A percentile compares a stretch with the other conserved stretches of the same genome.
These are phyloP conservation scores for Oreochromis mossambicus DNA, from an alignment of 2,797 vertebrate genomes.

Conservation along the genomic window DNA sequence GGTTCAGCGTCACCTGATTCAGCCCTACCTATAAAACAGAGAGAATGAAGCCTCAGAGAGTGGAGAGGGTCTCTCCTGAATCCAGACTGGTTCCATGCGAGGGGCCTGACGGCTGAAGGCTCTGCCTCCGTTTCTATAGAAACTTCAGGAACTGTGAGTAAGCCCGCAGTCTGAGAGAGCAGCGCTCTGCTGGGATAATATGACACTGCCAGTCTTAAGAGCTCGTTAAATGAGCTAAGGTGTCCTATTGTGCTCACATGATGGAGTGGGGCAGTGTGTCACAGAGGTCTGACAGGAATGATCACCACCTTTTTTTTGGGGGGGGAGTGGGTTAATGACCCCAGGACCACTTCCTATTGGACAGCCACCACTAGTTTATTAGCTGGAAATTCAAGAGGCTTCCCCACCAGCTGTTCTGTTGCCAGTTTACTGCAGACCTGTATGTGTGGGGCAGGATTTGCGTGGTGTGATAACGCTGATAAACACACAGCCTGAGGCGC, in stretches of 20 bases:
- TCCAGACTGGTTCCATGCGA: not conserved
- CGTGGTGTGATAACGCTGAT: not conserved
- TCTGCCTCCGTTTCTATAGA: not conserved
- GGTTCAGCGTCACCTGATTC: not conserved
- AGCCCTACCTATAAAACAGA: not conserved
- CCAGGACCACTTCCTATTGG: not conserved
- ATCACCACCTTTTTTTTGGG: no score
- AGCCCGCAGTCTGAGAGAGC: not conserved
- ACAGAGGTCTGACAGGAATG: not conserved
- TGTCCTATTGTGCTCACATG: not conserved
- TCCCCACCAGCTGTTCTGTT: not conserved
- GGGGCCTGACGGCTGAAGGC: not conserved
- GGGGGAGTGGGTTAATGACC: not conserved
- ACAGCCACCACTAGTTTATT: not conserved
- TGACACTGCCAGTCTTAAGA: not conserved
- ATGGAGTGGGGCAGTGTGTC: accelerated
- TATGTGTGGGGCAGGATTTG: not conserved
- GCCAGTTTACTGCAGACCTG: not conserved
- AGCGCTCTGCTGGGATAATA: not conserved
- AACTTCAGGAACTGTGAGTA: not conserved
- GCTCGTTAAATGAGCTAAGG: not conserved
- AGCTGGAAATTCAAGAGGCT: not conserved
- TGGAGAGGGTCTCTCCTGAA: not conserved
- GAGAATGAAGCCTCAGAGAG: not conserved
- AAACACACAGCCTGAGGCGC: not conserved